Base-by-base conservation (phyloP, 2,888 invertebrate genomes). In the Dysmachus trigonus region DNA sequence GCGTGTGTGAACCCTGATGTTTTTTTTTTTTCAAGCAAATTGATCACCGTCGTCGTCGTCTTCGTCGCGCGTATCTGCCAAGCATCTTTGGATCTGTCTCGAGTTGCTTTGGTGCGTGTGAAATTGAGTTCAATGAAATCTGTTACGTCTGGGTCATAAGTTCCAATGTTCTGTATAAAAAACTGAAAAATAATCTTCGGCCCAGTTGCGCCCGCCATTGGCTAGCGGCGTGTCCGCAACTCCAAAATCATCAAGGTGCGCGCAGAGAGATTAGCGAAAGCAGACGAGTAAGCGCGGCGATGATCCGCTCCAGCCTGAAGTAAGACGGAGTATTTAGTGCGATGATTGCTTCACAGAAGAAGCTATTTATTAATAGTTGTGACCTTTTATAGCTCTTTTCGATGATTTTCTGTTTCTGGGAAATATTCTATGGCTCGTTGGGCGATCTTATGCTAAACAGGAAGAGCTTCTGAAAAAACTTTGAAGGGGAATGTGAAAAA, bases 41-140 rank as follows among this genome's bases (percentile, higher is more conserved):
- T 41, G 76, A 76, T 76, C 41, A 38, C 76, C 22, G 35, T 22
- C 38, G 38, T 41, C 30, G 74, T 33, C 22, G 35, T 22, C 38
- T 10, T 41, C 30, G 74, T 33, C 31, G 74, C 27, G 30, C 71
- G 31, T 72, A 72, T 72, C 35, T 74, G 74, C 18, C 74, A 33
- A 18, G 18, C 77, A 41, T 41, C 22, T 47, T n/a, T 79, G 79
- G 30, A 79, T 47, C 30, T 79, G 79, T 79, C 79, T 51, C 79
- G 13, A 38, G 76, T 38, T 79, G 73, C 47, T 47, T 72, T 84
- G 31, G 84, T 72, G 73, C 84, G 84, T 84, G 84, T 84, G 84
- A 84, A 84, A 84, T 84, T 41, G 73, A 84, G 84, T 84, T 84
- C 84, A 84, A 84, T 73, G 84, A 84, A 84, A 84, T 84, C 84